Conservation (phyloP, 2,888 invertebrate species). For the Seladonia tumulorum region DNA sequence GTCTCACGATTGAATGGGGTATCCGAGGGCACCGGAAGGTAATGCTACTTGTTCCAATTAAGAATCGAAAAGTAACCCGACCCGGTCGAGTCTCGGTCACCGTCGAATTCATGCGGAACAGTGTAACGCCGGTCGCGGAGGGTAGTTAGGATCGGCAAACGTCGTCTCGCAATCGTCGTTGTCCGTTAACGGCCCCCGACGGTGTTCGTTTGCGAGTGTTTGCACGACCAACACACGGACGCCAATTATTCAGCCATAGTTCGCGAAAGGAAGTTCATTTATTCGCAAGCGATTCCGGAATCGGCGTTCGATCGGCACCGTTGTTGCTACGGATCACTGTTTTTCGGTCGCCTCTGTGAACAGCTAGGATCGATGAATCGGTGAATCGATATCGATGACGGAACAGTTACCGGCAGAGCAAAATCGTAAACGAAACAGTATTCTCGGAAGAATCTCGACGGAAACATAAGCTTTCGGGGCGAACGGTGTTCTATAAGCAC, state of each 20-base stretch:
- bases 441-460: background rate
- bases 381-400: background rate
- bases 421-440: background rate
- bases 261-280: background rate
- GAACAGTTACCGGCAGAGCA: background rate
- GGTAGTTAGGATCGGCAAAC: background rate
- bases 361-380: background rate
- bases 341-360: constrained; percentile 7
- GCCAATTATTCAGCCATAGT: constrained; percentile 1
- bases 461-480: background rate
- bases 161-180: background rate
- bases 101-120: background rate
- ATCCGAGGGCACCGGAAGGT: background rate
- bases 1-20: background rate
- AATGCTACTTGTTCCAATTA: background rate
- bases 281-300: constrained; percentile 10
- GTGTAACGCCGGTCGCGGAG: background rate
- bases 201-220: constrained; percentile 18
- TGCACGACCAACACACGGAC: constrained; percentile 21
- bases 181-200: background rate
- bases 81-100: background rate
- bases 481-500: constrained; percentile 2
- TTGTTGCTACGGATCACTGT: constrained; percentile 27
- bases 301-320: background rate
- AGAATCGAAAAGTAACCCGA: background rate